Evolutionary conservation across 1,140 invertebrate genomes (phyloP).

Genomic region (Solen grandis): DNA sequence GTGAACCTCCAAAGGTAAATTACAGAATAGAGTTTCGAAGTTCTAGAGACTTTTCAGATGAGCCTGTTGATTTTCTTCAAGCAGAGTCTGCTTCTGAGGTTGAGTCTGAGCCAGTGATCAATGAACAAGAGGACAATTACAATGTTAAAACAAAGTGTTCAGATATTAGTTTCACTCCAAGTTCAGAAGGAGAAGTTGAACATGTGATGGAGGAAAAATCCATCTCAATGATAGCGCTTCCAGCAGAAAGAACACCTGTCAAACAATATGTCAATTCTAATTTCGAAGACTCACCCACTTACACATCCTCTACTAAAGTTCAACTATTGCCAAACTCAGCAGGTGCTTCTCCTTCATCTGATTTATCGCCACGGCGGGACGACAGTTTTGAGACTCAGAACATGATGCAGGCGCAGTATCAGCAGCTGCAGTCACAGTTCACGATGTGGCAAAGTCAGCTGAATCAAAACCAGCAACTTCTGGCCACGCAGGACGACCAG

Average conservation of each 20-base stretch:
- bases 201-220: constrained; percentile 69
- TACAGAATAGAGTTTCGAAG: constrained; percentile 51
- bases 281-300: not conserved
- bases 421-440: constrained; percentile 67
- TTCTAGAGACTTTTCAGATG: constrained; percentile 34
- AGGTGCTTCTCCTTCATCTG: not conserved
- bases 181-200: constrained; percentile 65
- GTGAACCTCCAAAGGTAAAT: constrained; percentile 43
- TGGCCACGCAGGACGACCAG: constrained; percentile 59
- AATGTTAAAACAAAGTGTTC: constrained; percentile 56
- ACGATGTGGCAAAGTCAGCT: constrained; percentile 72
- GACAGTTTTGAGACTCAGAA: constrained; percentile 52
- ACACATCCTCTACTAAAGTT: constrained; percentile 39
- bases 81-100: constrained; percentile 35
- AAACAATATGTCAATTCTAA: not conserved
- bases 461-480: constrained; percentile 66
- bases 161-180: constrained; percentile 62
- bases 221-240: constrained; percentile 65
- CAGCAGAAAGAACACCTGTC: constrained; percentile 52
- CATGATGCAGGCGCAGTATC: constrained; percentile 59
- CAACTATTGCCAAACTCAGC: constrained; percentile 16
- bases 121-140: constrained; percentile 24
- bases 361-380: constrained; percentile 21
- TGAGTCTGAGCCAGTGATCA: constrained; percentile 31
- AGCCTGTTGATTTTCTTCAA: constrained; percentile 27